These are phyloP conservation scores for Channa argus DNA, from an alignment of 2,113 vertebrate genomes.

Conservation along the genomic window DNA sequence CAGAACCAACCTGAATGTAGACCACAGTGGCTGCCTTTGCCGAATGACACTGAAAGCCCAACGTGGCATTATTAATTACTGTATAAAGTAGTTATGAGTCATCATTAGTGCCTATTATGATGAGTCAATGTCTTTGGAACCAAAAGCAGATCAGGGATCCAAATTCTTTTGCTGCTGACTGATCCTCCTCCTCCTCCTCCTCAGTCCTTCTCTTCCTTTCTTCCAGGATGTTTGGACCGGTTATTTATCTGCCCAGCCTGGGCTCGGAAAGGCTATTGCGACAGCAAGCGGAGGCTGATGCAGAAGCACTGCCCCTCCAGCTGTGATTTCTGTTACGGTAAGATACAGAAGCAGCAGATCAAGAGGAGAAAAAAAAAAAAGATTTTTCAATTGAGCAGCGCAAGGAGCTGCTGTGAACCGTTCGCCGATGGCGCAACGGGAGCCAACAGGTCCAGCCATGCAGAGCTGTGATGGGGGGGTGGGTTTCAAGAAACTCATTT, in stretches of 20 bases:
- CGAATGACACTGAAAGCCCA: conserved; percentile 34
- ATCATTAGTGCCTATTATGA: conserved; percentile 51
- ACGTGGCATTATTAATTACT: conserved; percentile 63
- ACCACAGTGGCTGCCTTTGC: conserved; percentile 41
- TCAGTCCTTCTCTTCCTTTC: conserved; percentile 33
- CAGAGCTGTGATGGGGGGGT: conserved; percentile 37
- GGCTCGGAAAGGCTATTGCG: conserved; percentile 91
- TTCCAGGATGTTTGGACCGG: conserved; percentile 92
- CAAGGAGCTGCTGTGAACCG: conserved; percentile 60
- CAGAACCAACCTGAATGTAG: background rate
- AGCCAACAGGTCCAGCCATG: conserved; percentile 70
- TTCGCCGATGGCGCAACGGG: conserved; percentile 71
- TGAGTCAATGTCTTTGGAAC: conserved; percentile 61
- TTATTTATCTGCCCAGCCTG: conserved; percentile 89
- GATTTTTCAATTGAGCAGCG: conserved; percentile 60
- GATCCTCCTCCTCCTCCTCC: conserved; percentile 35
- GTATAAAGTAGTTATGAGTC: conserved; percentile 57
- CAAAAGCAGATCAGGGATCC: conserved; percentile 25
- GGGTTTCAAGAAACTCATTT: conserved; percentile 50
- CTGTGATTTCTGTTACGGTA: conserved; percentile 98
- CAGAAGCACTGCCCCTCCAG: conserved; percentile 94
- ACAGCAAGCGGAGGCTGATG: conserved; percentile 89
- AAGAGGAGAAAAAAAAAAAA: conserved; percentile 25
- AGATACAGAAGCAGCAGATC: conserved; percentile 53
- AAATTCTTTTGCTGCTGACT: conserved; percentile 52